Evolutionary conservation across 2,797 vertebrate species (phyloP), one percentile per base, ranked within the genome.

Genomic region (Mormyrus hasselquistii): DNA sequence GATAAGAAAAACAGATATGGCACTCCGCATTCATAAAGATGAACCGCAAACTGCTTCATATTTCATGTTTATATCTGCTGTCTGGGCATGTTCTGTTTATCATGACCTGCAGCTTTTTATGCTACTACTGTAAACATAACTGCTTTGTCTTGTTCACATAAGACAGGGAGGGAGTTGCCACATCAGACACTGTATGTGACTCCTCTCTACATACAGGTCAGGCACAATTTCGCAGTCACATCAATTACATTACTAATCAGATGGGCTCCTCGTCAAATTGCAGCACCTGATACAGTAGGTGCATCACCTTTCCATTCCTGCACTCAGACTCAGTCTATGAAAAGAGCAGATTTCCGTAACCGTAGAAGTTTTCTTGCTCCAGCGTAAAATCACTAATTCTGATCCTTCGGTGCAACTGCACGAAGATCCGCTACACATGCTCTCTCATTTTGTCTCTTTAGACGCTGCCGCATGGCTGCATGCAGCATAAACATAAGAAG

Each of bases 81-180:
- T 79, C 73, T 44, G 41, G 73, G 38, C 73, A 79, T 79, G 73
- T 79, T 79, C 73, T 79, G 73, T 79, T 79, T 79, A 79, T 44
- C 73, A 44, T 73, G 38, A 73, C 65, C 29, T 34, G 73, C 73
- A 79, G 73, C 34, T 5, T n/a, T 79, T 79, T 79, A 79, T 79
- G 73, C 73, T 79, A 44, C 73, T n/a, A 41, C 73, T 79, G 34
- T 79, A 79, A 79, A 44, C 38, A 79, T 47, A 44, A 44, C 16
- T 8, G 38, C 73, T 79, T 79, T 79, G 73, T 44, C 41, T 41
- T 44, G 73, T 79, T 79, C 34, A n/a, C 38, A n/a, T 41, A 79
- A 44, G 38, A 79, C 19, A 41, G 38, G 14, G 16, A 44, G 44
- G 16, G 73, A 16, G 44, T 2, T 2, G 38, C 16, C 73, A 7